phyloP scores from a whole-genome alignment of 64 coral and sea anemone genomes.

The Astreopora myriophthalma region DNA sequence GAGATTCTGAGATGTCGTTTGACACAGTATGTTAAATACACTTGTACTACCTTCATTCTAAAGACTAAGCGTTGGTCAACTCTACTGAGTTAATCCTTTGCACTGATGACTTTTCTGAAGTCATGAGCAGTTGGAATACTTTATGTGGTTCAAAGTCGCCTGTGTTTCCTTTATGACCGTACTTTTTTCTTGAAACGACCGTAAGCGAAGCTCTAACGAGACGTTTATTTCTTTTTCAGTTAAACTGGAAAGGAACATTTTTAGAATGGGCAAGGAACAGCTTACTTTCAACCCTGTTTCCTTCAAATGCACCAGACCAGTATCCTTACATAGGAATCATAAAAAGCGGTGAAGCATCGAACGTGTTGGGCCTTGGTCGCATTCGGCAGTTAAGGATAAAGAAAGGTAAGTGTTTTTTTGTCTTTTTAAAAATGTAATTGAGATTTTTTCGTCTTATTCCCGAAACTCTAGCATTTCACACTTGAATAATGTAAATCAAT shows the following conservation, averaged over 20 bases:
- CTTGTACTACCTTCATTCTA: not conserved
- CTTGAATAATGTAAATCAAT: too few species aligned
- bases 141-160: too few species aligned
- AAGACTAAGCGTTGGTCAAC: not conserved
- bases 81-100: too few species aligned
- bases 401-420: slow-evolving; percentile 61
- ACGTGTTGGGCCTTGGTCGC: slow-evolving; percentile 77
- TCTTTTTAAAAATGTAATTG: too few species aligned
- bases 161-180: not conserved
- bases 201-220: not conserved
- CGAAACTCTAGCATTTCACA: too few species aligned
- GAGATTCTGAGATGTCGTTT: slow-evolving; percentile 1
- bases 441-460: too few species aligned
- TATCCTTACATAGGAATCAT: slow-evolving; percentile 84
- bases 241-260: not conserved
- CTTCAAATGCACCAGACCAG: slow-evolving; percentile 5
- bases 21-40: not conserved
- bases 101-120: too few species aligned
- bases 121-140: too few species aligned
- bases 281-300: slow-evolving; percentile 60
- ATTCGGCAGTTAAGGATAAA: slow-evolving; percentile 81
- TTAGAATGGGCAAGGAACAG: slow-evolving; percentile 46
- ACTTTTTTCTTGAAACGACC: not conserved
- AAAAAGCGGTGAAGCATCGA: slow-evolving; percentile 48
- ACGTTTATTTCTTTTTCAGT: not conserved